These are phyloP conservation scores for Lucilia cuprina DNA, from an alignment of 1,140 invertebrate genomes.

Conservation along the genomic window DNA sequence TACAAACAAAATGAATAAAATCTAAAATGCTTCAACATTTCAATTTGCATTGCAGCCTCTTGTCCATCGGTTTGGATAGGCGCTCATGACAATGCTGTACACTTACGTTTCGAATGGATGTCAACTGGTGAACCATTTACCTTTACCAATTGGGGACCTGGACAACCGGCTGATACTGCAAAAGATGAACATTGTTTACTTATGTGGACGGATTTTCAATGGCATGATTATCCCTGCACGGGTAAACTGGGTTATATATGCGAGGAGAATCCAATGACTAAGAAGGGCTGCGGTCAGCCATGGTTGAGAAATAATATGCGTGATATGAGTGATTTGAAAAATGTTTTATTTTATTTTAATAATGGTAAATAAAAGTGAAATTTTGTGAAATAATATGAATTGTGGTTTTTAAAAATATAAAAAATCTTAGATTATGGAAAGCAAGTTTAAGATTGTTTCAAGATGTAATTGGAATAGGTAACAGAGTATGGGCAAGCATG, in stretches of 20 bases:
- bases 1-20: neutral
- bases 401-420: too few relatives aligned
- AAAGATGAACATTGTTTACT: neutral
- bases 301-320: neutral
- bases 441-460: too few relatives aligned
- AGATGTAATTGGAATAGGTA: too few relatives aligned
- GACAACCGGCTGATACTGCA: neutral
- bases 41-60: neutral
- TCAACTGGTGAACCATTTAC: constrained; percentile 1
- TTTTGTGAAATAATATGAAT: too few relatives aligned
- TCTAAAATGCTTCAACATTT: neutral
- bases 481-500: too few relatives aligned
- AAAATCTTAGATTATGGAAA: too few relatives aligned
- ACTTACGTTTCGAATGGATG: neutral
- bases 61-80: neutral
- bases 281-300: neutral
- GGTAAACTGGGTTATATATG: constrained; percentile 1
- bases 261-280: neutral
- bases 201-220: neutral
- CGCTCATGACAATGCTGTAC: neutral
- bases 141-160: neutral
- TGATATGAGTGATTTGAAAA: neutral
- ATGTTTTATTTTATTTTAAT: neutral
- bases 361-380: too few relatives aligned
- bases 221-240: neutral